phyloP scores from a whole-genome alignment of 2,888 invertebrate species.

The Rhingia rostrata region DNA sequence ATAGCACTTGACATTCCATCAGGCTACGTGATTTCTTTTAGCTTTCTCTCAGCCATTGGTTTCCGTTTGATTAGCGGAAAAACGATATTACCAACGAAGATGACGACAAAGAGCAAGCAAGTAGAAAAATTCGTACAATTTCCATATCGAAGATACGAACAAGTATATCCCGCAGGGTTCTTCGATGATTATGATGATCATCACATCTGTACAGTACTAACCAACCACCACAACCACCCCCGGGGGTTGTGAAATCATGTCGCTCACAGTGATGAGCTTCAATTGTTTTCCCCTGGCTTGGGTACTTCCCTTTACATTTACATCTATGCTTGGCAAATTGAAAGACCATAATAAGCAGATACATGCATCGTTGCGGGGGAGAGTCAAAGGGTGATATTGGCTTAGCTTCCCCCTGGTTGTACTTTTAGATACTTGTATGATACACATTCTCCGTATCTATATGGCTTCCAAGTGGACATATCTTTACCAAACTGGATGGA shows the following conservation, averaged over 20 bases:
- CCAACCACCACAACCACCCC: conserved; percentile 6
- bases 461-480: conserved; percentile 19
- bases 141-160: conserved; percentile 58
- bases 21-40: conserved; percentile 59
- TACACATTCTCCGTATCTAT: background rate
- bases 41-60: conserved; percentile 44
- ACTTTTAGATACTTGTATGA: background rate
- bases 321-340: conserved; percentile 33
- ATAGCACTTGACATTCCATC: conserved; percentile 55
- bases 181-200: conserved; percentile 21
- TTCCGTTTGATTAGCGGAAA: conserved; percentile 48
- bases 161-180: conserved; percentile 33
- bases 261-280: conserved; percentile 21
- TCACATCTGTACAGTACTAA: background rate
- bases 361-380: background rate
- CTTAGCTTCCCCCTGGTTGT: conserved; percentile 17
- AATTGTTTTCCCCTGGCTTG: conserved; percentile 58
- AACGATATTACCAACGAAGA: background rate
- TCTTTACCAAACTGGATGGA: background rate
- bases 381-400: background rate
- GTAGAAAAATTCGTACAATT: conserved; percentile 28
- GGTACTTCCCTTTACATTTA: conserved; percentile 63
- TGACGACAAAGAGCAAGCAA: conserved; percentile 2
- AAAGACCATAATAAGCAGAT: conserved; percentile 3
- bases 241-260: background rate